Base-by-base conservation (phyloP, 2,888 invertebrate genomes). In the Melinopterus prodromus region DNA sequence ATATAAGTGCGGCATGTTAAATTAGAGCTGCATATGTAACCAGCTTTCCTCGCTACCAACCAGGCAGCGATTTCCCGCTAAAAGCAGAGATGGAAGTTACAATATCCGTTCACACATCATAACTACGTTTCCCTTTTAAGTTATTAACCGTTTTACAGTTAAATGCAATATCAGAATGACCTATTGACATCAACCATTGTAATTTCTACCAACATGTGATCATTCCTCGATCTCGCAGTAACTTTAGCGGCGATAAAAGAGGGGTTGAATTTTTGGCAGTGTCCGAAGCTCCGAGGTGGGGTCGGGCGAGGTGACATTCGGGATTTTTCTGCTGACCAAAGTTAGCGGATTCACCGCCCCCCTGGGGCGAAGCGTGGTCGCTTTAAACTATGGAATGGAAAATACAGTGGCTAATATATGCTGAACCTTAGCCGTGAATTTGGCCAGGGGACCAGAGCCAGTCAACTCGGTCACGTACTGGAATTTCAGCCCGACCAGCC, bases 311-410 rank as follows among this genome's bases (percentile, higher is more conserved):
- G 53, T 53, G 53, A 53, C 53, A 53, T 53, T 53, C 53, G 53
- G 53, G 53, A 53, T 53, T 53, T 53, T 53, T 53, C 53, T 53
- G 53, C 53, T 53, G 53, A 53, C 53, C 53, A 53, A 53, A 53
- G 26, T 26, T 26, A 26, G 26, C 26, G 26, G 26, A 26, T 12
- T 53, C 53, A 12, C 53, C 53, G 53, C 53, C 53, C 53, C n/a
- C 12, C 53, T 7, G 53, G 53, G 12, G 12, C 9, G 9, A 53
- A 7, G 7, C 53, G 53, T 53, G 53, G 3, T 53, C 53, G 9
- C 53, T 53, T 53, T 53, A 53, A 53, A 53, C 53, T 53, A 53
- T 53, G 53, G 53, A 53, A 53, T 53, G 53, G 53, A 53, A 53
- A 53, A 53, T 53, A 53, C 53, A 53, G 3, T 53, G 53, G 53